These are phyloP conservation scores for Speoplatyrhinus poulsoni DNA, from an alignment of 2,113 vertebrate genomes.

Conservation along the genomic window DNA sequence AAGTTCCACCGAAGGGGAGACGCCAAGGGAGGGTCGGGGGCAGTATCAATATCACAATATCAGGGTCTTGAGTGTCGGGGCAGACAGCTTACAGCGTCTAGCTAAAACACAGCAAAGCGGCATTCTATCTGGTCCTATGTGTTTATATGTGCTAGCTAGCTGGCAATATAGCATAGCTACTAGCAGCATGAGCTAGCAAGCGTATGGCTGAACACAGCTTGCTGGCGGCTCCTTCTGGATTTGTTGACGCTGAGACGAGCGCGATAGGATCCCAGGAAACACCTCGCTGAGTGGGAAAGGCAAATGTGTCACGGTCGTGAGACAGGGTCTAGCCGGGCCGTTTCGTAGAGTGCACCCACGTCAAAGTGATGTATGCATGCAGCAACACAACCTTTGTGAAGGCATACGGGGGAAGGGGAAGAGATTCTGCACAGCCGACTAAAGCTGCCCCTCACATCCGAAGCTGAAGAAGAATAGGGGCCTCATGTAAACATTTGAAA, in stretches of 20 bases:
- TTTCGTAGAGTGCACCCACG: conserved; percentile 68
- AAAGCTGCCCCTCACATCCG: conserved; percentile 41
- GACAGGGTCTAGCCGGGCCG: conserved; percentile 54
- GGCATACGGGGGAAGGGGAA: conserved; percentile 43
- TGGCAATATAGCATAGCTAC: background rate
- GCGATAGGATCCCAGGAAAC: conserved; percentile 41
- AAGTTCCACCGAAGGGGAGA: conserved; percentile 49
- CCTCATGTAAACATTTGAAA: conserved; percentile 70
- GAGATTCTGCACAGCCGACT: conserved; percentile 43
- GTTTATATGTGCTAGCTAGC: background rate
- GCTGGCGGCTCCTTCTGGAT: background rate
- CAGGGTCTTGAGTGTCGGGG: conserved; percentile 15
- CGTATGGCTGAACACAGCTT: background rate
- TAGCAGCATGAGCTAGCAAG: background rate
- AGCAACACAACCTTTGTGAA: conserved; percentile 73
- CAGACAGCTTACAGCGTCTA: conserved; percentile 18
- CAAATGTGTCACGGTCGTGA: conserved; percentile 64
- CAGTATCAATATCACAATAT: conserved; percentile 63
- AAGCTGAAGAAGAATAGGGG: conserved; percentile 69
- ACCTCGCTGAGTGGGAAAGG: conserved; percentile 55
- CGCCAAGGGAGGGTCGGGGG: conserved; percentile 47
- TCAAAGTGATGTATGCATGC: conserved; percentile 78
- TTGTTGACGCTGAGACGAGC: conserved; percentile 29
- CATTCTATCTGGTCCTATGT: background rate
- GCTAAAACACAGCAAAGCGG: background rate